Conservation (phyloP, 92 coral and sea anemone genomes). For the Palythoa grandis region DNA sequence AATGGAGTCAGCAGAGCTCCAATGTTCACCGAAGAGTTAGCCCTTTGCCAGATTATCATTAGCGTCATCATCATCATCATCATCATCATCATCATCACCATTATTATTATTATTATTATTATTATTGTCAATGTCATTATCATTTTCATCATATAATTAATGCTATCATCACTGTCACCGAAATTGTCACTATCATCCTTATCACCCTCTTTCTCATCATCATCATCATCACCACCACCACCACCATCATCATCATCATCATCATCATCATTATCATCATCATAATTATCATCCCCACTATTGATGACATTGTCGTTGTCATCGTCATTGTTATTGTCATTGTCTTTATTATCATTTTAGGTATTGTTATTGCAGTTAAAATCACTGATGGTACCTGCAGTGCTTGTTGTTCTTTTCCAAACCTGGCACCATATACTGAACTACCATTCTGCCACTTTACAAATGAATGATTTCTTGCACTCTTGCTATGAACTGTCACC, state of each 20-base stretch:
- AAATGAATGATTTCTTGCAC: constrained; percentile 72
- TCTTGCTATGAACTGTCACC: constrained; percentile 69
- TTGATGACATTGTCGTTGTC: neutral
- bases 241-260: too few relatives aligned
- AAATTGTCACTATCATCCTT: neutral
- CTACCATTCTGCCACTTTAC: constrained; percentile 80
- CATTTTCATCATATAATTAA: neutral
- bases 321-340: neutral
- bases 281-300: too few relatives aligned
- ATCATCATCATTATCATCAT: too few relatives aligned
- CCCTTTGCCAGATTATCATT: too few relatives aligned
- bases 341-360: neutral
- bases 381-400: constrained; percentile 62
- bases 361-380: too few relatives aligned
- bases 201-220: too few relatives aligned
- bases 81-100: neutral
- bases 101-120: neutral
- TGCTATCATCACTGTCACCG: neutral
- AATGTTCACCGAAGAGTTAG: too few relatives aligned
- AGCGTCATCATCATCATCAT: too few relatives aligned
- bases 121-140: neutral
- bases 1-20: too few relatives aligned
- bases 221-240: too few relatives aligned
- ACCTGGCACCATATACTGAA: constrained; percentile 74
- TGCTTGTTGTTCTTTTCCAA: constrained; percentile 81